Evolutionary conservation across 2,888 invertebrate species (phyloP), one percentile per base, ranked within the genome.

Genomic region (Atherix ibis): DNA sequence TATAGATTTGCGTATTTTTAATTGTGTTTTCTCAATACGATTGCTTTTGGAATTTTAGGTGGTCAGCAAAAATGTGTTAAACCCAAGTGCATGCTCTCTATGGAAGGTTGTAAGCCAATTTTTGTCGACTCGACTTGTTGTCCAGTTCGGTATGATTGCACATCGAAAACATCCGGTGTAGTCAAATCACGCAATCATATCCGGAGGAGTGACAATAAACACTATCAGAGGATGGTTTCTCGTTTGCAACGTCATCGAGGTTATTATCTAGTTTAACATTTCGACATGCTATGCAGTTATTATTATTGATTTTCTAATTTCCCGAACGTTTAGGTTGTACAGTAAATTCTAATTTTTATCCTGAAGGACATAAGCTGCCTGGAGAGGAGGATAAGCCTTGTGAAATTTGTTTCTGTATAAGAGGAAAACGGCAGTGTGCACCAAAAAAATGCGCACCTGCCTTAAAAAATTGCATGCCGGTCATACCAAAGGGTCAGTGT

Each of bases 401-500:
- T 55, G 76, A 80, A 49, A 76, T 76, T 42, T 87, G 85, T 55
- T 85, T 80, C 58, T 85, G 85, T 51, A 68, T 84, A 45, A 70
- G 73, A 46, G 81, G 82, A 0, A 58, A 68, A 2, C 67, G 80
- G 29, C 68, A 74, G 27, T 88, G 87, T 56, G 76, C 78, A 43
- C 75, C 76, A 4, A 65, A 82, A 37, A 70, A 76, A 14, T 87
- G 85, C 50, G 74, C 82, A 2, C 77, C 80, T 2, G 69, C 79
- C 0, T 64, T 82, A 37, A 69, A 73, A 42, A 81, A 80, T 32
- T 88, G 87, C 56, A 65, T 63, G 31, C 84, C 87, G 1, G 70
- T 84, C 32, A 69, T 81, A 34, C 73, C 73, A 32, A 66, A 70
- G 25, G 83, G 82, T 2, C 77, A 83, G 51, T 87, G 87, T 57